These are phyloP conservation scores for Etheostoma perlongum DNA, from an alignment of 2,797 vertebrate genomes.

Conservation along the genomic window DNA sequence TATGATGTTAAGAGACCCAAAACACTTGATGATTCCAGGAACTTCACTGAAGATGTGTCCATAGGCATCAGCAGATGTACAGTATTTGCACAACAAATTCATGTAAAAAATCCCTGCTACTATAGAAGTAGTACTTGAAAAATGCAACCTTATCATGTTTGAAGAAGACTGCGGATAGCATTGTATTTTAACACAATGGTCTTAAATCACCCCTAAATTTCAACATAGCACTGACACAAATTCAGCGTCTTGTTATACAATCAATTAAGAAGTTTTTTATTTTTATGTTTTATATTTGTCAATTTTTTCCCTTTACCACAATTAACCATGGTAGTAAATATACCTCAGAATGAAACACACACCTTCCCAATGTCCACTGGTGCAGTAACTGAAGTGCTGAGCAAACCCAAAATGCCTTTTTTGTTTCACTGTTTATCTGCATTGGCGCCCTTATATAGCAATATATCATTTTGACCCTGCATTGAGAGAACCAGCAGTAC, in stretches of 20 bases:
- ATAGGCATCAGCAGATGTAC: too few relatives aligned
- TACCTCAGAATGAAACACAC: neutral
- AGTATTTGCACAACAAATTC: neutral
- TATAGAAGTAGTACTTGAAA: neutral
- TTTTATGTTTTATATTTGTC: neutral
- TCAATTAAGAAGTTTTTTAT: neutral
- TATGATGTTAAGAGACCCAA: too few relatives aligned
- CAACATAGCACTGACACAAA: neutral
- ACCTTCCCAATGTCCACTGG: constrained; percentile 12
- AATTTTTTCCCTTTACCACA: neutral
- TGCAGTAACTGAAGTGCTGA: constrained; percentile 49
- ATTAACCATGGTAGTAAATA: neutral
- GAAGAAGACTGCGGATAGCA: neutral
- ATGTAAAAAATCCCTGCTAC: neutral
- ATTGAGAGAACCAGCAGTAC: constrained; percentile 7
- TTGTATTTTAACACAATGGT: too few relatives aligned
- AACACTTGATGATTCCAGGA: too few relatives aligned
- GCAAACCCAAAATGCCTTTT: constrained; percentile 20
- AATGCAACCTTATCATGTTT: neutral
- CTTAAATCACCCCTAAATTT: neutral
- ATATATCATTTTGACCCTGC: constrained; percentile 21
- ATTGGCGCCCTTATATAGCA: constrained; percentile 5
- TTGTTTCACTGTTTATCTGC: constrained; percentile 30
- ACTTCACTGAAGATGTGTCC: too few relatives aligned
- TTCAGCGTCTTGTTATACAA: neutral